A percentile compares a stretch with the other conserved stretches of the same genome.
phyloP scores from a whole-genome alignment of 2,113 vertebrate species.

The Engraulis encrasicolus region DNA sequence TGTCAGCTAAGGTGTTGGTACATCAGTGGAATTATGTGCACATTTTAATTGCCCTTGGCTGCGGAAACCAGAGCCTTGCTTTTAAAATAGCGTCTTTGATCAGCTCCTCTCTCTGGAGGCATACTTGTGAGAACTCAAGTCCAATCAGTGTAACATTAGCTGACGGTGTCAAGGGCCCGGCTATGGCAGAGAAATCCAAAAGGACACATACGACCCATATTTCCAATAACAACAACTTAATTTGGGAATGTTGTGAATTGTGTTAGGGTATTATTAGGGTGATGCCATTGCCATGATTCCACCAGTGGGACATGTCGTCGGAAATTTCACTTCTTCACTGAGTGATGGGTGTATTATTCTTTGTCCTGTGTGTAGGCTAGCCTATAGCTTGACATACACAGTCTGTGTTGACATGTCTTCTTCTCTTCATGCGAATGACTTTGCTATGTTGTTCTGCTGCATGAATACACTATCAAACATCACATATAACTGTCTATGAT shows the following conservation, averaged over 20 bases:
- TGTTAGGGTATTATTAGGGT: neutral
- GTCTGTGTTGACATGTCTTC: neutral
- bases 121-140: neutral
- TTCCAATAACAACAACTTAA: neutral
- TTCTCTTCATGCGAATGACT: neutral
- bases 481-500: no score
- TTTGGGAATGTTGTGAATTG: neutral
- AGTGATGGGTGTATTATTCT: neutral
- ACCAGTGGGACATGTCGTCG: neutral
- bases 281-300: neutral
- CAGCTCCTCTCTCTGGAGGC: neutral
- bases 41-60: neutral
- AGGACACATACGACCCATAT: neutral
- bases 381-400: no score
- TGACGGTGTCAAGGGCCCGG: neutral
- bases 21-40: neutral
- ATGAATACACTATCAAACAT: neutral
- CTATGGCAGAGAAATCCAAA: neutral
- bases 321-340: neutral
- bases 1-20: neutral
- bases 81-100: neutral
- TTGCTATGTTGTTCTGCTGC: neutral
- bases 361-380: no score
- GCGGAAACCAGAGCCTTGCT: neutral
- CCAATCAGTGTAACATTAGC: neutral